Evolutionary conservation across 2,888 invertebrate species (phyloP), one percentile per base, ranked within the genome.

Genomic region (Cataglyphis livida): DNA sequence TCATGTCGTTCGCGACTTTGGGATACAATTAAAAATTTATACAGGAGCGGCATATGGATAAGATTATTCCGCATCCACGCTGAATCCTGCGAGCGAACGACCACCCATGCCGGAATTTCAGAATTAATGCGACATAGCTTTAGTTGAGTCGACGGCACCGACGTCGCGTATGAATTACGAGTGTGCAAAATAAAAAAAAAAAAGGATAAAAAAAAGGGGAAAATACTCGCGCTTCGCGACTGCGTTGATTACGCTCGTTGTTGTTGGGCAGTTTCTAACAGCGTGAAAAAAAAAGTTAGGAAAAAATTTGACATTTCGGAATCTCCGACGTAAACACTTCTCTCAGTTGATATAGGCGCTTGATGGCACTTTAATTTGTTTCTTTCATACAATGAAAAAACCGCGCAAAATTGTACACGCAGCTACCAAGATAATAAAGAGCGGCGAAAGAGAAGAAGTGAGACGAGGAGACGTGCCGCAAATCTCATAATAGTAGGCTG

Each of bases 101-200:
- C 66, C 78, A 64, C 78, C 44, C 78, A 59, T 61, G 71, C 61
- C 25, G 84, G 82, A 88, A 86, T 89, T 86, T 82, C 74, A 73
- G 83, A 83, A 88, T 89, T 86, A 87, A 84, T 87, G 84, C 82
- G 82, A 82, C 83, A 70, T 61, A 57, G 82, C 75, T 79, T 79
- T 84, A 84, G 85, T 87, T 64, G 64, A 75, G 82, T 79, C 84
- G 82, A 82, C 86, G 61, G 84, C 68, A 61, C 62, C 51, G 54
- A 83, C 81, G 64, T 76, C 78, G 75, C 76, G 68, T 68, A 66
- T 76, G 81, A 84, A 75, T 81, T 86, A 81, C 73, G 78, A 79
- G 73, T 57, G 38, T 21, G 28, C 32, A 7, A 51, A 51, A 51
- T 51, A 18, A 51, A 68, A 54, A 54, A 28, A 54, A 54, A 28